Percentiles rank a stretch among this genome's conserved stretches.
Conservation (phyloP, 2,113 vertebrate species). For the Dicaeum eximium region DNA sequence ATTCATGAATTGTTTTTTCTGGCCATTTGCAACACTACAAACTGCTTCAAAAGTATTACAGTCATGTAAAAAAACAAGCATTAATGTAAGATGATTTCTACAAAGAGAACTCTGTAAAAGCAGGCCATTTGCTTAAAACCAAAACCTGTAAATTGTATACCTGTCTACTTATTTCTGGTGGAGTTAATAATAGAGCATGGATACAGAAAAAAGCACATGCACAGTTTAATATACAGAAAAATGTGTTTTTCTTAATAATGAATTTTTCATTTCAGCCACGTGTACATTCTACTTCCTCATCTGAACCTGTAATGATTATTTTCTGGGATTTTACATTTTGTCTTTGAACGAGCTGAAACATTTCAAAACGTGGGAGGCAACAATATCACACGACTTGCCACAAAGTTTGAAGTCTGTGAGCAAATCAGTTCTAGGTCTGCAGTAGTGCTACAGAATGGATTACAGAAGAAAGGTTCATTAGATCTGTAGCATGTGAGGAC, state of each 20-base stretch:
- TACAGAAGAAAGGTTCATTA: neutral
- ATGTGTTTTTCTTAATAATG: neutral
- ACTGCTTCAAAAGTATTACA: neutral
- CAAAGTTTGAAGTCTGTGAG: neutral
- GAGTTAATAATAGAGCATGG: neutral
- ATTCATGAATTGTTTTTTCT: neutral
- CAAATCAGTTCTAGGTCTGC: neutral
- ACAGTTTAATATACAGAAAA: neutral
- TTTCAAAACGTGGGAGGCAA: neutral
- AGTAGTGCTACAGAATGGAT: neutral
- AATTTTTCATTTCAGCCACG: neutral
- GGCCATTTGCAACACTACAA: neutral
- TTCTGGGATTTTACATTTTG: neutral
- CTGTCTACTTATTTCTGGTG: neutral
- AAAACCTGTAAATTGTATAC: neutral
- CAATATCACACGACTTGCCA: neutral
- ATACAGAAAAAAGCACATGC: neutral
- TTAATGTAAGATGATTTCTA: neutral
- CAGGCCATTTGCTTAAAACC: neutral
- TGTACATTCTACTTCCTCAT: neutral
- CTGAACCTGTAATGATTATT: neutral
- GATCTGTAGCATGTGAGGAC: neutral
- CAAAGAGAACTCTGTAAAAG: neutral
- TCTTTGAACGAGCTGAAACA: neutral
- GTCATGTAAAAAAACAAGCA: neutral